Conservation (phyloP, 2,113 vertebrate genomes). For the Pyxicephalus adspersus region DNA sequence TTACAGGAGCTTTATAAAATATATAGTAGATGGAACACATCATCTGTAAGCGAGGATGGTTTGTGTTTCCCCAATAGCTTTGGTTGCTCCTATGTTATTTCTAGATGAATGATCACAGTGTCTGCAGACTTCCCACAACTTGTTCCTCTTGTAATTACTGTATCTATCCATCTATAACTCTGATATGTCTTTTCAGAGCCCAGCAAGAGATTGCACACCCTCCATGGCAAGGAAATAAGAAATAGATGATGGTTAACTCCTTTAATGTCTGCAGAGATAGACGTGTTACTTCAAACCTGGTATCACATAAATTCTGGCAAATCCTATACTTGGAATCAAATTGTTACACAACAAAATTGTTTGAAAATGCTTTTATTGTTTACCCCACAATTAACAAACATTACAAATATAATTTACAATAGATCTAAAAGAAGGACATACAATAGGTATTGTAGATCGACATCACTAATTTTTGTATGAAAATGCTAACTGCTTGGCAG, state of each 20-base stretch:
- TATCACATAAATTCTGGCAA: no score
- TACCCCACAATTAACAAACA: no score
- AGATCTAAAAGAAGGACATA: no score
- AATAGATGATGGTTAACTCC: slow-evolving; percentile 27
- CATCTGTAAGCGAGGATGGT: slow-evolving; percentile 13
- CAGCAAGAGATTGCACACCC: slow-evolving; percentile 34
- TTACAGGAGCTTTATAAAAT: background rate
- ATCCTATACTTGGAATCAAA: no score
- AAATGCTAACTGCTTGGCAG: no score
- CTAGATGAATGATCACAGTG: slow-evolving; percentile 30
- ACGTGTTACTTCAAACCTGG: no score
- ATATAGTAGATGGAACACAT: background rate
- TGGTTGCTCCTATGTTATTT: slow-evolving; percentile 8
- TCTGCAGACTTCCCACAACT: slow-evolving; percentile 35
- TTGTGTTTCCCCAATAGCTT: slow-evolving; percentile 22
- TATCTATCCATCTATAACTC: slow-evolving; percentile 30
- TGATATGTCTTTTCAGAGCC: slow-evolving; percentile 28
- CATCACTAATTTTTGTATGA: no score
- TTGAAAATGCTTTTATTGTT: no score
- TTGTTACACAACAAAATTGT: no score
- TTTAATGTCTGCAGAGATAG: background rate
- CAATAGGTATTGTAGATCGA: no score
- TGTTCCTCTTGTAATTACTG: slow-evolving; percentile 31
- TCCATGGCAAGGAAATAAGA: background rate
- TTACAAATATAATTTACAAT: no score